Evolutionary conservation across 1,140 invertebrate genomes (phyloP).

Genomic region (Phymorhynchus buccinoides): DNA sequence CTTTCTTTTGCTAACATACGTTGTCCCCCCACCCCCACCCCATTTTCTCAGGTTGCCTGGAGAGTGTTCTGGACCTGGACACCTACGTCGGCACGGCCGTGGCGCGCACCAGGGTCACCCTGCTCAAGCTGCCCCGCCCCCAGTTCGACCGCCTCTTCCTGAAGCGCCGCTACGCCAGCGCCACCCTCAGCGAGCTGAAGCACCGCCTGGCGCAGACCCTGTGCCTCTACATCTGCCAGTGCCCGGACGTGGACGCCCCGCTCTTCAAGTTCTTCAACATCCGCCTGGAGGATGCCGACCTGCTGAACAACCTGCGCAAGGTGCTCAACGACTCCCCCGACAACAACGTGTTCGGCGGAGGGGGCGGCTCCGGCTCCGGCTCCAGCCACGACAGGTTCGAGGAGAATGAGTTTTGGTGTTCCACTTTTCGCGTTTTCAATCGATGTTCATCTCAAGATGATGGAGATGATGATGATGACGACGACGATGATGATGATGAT

Average conservation of each 20-base stretch:
- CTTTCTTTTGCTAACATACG: too few species aligned
- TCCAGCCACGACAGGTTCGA: too few species aligned
- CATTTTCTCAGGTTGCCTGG: conserved; percentile 43
- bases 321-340: neutral
- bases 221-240: conserved; percentile 51
- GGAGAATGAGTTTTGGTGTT: neutral
- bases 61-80: conserved; percentile 43
- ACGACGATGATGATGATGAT: too few species aligned
- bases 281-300: conserved; percentile 38
- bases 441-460: too few species aligned
- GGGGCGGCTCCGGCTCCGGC: neutral
- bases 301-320: conserved; percentile 16
- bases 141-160: conserved; percentile 49
- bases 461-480: neutral
- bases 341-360: neutral
- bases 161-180: conserved; percentile 18
- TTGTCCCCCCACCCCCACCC: too few species aligned
- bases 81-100: conserved; percentile 43
- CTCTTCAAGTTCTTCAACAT: conserved; percentile 51
- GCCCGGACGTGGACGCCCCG: conserved; percentile 32
- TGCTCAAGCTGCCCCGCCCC: conserved; percentile 37
- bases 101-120: conserved; percentile 39
- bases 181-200: neutral
- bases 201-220: conserved; percentile 34
- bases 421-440: too few species aligned